These are phyloP conservation scores for Drosophila truncata DNA, from an alignment of 1,140 invertebrate species.

Conservation along the genomic window DNA sequence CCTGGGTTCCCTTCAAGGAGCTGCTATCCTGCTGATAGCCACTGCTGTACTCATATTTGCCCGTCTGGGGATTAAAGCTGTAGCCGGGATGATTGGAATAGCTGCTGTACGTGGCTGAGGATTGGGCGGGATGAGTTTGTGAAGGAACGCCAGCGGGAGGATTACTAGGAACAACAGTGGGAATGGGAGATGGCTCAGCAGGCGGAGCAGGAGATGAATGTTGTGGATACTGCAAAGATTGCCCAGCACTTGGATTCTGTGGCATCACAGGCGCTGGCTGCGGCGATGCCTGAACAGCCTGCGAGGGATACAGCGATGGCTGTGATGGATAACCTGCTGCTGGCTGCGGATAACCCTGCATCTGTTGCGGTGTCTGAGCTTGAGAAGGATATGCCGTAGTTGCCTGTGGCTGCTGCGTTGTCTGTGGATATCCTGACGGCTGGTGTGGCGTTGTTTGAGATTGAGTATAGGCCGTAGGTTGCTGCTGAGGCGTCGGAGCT, in stretches of 20 bases:
- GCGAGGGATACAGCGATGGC: slow-evolving; percentile 47
- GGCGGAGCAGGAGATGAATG: slow-evolving; percentile 5
- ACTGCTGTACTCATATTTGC: slow-evolving; percentile 78
- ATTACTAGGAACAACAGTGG: not conserved
- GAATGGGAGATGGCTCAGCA: not conserved
- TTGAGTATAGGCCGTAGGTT: not conserved
- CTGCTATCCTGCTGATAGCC: slow-evolving; percentile 75
- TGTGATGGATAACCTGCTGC: slow-evolving; percentile 11
- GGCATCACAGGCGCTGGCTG: not conserved
- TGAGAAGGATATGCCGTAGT: slow-evolving; percentile 15
- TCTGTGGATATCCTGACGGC: slow-evolving; percentile 18
- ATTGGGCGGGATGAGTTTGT: not conserved
- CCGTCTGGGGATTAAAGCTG: slow-evolving; percentile 78
- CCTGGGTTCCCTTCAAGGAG: slow-evolving; percentile 26
- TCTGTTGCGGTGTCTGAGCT: not conserved
- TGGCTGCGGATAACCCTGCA: slow-evolving; percentile 23
- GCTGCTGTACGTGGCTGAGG: slow-evolving; percentile 48
- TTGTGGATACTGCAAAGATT: slow-evolving; percentile 22
- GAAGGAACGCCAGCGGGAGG: not conserved
- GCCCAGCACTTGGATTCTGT: not conserved
- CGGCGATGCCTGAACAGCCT: slow-evolving; percentile 13
- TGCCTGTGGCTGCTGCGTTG: slow-evolving; percentile 5
- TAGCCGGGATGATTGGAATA: slow-evolving; percentile 83
- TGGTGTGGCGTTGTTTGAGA: slow-evolving; percentile 24
- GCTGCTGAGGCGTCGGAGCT: slow-evolving; percentile 26